These are phyloP conservation scores for Epinephelus moara DNA, from an alignment of 2,113 vertebrate species.

Conservation along the genomic window DNA sequence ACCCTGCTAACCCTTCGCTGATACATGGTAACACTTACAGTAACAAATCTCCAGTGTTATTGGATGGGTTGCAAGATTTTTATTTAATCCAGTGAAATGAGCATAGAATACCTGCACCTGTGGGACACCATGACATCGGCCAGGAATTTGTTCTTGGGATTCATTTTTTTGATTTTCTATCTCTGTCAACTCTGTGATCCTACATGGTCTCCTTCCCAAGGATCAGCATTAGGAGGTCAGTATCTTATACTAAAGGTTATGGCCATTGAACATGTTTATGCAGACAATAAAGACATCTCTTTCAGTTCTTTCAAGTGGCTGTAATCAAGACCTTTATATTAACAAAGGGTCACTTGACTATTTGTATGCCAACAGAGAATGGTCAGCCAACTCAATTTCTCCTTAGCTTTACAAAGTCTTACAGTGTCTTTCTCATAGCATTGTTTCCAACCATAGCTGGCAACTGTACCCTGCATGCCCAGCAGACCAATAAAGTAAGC, in stretches of 20 bases:
- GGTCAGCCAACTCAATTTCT: background rate
- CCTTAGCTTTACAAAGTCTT: background rate
- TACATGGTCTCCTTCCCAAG: constrained; percentile 5
- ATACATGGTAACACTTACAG: constrained; percentile 11
- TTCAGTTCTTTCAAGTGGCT: background rate
- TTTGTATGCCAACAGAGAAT: too few species aligned
- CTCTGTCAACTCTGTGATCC: constrained; percentile 12
- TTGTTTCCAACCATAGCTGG: too few species aligned
- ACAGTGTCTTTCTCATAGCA: too few species aligned
- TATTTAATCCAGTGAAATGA: constrained; percentile 22
- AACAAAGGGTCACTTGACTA: too few species aligned
- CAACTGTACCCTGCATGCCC: too few species aligned
- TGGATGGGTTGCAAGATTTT: constrained; percentile 32
- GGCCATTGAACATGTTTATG: background rate
- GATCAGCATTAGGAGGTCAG: constrained; percentile 8
- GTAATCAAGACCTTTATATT: background rate
- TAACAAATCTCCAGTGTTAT: constrained; percentile 30
- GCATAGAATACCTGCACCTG: background rate
- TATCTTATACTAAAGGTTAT: background rate
- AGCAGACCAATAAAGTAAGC: too few species aligned
- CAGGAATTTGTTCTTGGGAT: constrained; percentile 11
- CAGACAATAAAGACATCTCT: background rate
- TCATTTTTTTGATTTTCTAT: constrained; percentile 18
- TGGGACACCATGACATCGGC: background rate
- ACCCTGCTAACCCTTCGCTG: constrained; percentile 4